Conservation (phyloP, 2,797 vertebrate species). For the Oryzias sinensis region DNA sequence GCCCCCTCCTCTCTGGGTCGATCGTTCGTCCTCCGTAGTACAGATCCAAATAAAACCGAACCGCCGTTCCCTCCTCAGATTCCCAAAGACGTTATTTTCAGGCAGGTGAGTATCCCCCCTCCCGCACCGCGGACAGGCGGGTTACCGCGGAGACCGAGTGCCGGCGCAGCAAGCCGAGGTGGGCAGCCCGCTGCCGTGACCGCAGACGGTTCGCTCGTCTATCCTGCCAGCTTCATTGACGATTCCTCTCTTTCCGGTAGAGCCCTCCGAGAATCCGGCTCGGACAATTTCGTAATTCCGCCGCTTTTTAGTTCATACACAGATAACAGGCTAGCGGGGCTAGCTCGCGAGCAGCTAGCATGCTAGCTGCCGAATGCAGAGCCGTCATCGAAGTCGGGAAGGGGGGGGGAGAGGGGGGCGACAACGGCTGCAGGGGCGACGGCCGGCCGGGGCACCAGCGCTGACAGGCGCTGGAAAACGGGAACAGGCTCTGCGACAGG, state of each 20-base stretch:
- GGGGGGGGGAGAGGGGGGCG: constrained; percentile 8
- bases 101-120: constrained; percentile 19
- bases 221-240: constrained; percentile 1
- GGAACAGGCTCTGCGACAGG: constrained; percentile 59
- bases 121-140: constrained; percentile 34
- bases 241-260: not conserved
- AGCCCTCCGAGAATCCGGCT: not conserved
- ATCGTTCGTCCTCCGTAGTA: constrained; percentile 61
- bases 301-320: constrained; percentile 27
- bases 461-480: constrained; percentile 3
- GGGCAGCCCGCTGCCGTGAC: constrained; percentile 56
- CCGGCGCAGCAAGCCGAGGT: constrained; percentile 61
- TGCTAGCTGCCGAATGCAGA: constrained; percentile 68
- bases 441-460: constrained; percentile 22
- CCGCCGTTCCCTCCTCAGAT: too few species aligned
- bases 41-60: constrained; percentile 48
- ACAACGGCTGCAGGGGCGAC: constrained; percentile 21
- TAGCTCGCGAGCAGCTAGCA: constrained; percentile 67
- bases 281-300: constrained; percentile 8
- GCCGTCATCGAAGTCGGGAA: constrained; percentile 64
- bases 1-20: constrained; percentile 74
- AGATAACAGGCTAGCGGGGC: constrained; percentile 54
- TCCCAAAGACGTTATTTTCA: constrained; percentile 13
- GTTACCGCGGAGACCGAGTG: constrained; percentile 36
- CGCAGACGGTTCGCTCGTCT: constrained; percentile 31